Evolutionary conservation across 2,888 invertebrate species (phyloP).

Genomic region (Rhopalosiphum nymphaeae): DNA sequence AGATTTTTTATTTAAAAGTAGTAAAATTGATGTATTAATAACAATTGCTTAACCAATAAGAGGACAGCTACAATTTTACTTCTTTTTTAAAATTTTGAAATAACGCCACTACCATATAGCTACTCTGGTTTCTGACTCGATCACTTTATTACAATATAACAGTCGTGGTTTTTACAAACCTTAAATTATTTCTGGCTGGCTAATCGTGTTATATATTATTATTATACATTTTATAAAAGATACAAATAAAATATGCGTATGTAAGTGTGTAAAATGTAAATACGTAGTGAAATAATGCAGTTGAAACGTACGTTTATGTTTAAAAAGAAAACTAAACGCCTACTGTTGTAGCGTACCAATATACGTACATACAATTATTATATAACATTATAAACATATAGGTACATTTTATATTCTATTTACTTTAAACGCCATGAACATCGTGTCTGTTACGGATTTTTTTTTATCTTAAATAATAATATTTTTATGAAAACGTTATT

Average conservation of each 20-base stretch:
- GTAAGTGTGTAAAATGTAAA: neutral
- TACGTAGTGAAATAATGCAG: neutral
- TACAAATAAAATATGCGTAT: neutral
- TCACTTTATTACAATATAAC: neutral
- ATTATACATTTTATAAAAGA: neutral
- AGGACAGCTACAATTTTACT: neutral
- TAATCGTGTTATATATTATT: neutral
- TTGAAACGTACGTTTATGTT: neutral
- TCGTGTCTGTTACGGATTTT: neutral
- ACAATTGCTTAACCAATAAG: no score
- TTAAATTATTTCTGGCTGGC: neutral
- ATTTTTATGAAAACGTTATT: neutral
- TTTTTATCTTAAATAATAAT: neutral
- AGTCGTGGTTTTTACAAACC: neutral
- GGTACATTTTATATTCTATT: neutral
- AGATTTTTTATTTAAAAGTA: no score
- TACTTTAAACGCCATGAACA: neutral
- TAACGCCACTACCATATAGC: neutral
- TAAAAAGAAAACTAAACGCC: neutral
- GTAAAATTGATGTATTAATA: no score
- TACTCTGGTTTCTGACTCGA: neutral
- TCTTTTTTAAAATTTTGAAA: neutral
- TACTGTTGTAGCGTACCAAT: neutral
- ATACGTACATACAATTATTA: neutral
- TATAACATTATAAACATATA: neutral